Base-by-base conservation (phyloP, 2,888 invertebrate species). In the Dorcus parallelipipedus region DNA sequence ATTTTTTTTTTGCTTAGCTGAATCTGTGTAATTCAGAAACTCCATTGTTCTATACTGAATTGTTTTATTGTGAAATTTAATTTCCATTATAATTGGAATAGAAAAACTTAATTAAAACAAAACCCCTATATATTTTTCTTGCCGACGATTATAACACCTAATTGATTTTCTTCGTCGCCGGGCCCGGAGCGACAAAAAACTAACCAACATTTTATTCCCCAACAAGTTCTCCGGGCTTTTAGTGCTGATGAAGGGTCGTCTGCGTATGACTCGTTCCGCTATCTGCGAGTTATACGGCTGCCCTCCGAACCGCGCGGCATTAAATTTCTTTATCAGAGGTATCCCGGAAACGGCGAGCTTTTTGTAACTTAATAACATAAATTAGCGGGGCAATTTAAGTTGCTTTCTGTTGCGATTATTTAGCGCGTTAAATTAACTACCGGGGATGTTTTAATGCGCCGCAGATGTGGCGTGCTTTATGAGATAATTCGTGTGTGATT, bases 261-360 rank as follows among this genome's bases (percentile, higher is more conserved):
- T 45, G 45, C 23, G 45, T 45, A 23, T 45, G 45, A 45, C 45
- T 45, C 45, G 23, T 45, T 39, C 40, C 45, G 59, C 49, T 59
- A 56, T 59, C 55, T 52, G 53, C 52, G 54, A 49, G 54, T 62
- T 62, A 62, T 59, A 54, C 51, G 55, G 59, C 42, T 59, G 61
- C 61, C 63, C 63, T 57, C 53, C 57, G 61, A 64, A 62, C 65
- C 59, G 42, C 53, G 51, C 54, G 52, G 60, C 65, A 64, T 64
- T 65, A 64, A 65, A 65, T 62, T 63, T 65, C 65, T 65, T 65
- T 65, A 65, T 65, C 65, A 56, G 54, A 43, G 49, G 53, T 26
- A 47, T 52, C 39, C 54, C 54, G 54, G 58, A 58, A 49, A 58
- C 58, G 41, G 54, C 48, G 47, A 54, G 58, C 59, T 63, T 65